phyloP scores from a whole-genome alignment of 1,140 invertebrate species.

The Megalonaias nervosa region DNA sequence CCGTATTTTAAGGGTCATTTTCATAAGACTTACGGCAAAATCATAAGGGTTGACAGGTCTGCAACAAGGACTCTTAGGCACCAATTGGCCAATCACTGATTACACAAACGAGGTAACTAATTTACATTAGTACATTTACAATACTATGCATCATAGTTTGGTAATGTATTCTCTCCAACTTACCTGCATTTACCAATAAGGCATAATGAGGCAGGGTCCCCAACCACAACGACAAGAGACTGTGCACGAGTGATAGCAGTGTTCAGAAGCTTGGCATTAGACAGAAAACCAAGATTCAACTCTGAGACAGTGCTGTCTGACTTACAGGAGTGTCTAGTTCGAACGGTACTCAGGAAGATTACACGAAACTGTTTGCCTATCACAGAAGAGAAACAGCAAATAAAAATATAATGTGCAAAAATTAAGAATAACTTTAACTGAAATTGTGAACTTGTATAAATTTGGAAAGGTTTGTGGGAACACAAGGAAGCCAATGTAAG shows the following conservation, averaged over 20 bases:
- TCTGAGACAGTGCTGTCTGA: constrained; percentile 71
- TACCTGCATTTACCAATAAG: constrained; percentile 86
- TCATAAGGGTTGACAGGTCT: too few species aligned
- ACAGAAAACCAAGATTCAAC: constrained; percentile 88
- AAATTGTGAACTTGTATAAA: too few species aligned
- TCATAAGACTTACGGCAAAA: too few species aligned
- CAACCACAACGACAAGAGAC: constrained; percentile 89
- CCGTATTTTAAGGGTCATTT: too few species aligned
- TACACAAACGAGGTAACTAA: background rate
- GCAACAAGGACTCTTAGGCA: background rate
- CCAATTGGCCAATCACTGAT: background rate
- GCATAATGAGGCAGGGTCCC: constrained; percentile 88
- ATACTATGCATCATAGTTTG: background rate
- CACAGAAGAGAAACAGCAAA: constrained; percentile 15
- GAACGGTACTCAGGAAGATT: constrained; percentile 87
- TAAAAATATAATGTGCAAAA: background rate
- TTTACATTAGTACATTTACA: background rate
- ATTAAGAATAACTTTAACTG: too few species aligned
- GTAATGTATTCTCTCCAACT: constrained; percentile 8
- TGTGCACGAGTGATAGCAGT: constrained; percentile 90
- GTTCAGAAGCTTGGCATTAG: constrained; percentile 88
- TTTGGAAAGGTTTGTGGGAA: too few species aligned
- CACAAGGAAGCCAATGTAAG: too few species aligned
- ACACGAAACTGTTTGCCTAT: constrained; percentile 88
- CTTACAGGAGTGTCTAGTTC: constrained; percentile 83